phyloP scores from a whole-genome alignment of 1,140 invertebrate genomes.

The Atta texana region DNA sequence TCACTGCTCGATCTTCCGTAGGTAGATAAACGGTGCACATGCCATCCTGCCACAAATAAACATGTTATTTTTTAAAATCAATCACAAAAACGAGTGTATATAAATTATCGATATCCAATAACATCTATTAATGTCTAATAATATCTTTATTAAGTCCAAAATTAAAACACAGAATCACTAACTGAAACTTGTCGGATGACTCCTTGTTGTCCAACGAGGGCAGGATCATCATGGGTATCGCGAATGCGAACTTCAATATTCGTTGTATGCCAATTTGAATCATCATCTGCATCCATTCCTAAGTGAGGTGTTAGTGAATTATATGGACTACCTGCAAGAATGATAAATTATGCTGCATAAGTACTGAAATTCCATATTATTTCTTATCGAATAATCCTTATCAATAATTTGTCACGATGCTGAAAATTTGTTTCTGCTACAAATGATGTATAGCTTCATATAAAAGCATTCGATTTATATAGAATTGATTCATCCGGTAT shows the following conservation, averaged over 20 bases:
- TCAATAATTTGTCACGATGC: not conserved
- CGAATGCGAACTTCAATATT: conserved; percentile 96
- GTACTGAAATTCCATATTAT: not conserved
- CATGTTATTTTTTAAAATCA: conserved; percentile 5
- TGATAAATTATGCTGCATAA: conserved; percentile 26
- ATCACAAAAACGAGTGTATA: not conserved
- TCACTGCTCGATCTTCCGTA: conserved; percentile 94
- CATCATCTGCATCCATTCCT: conserved; percentile 86
- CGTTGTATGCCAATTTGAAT: conserved; percentile 94
- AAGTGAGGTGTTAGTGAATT: conserved; percentile 94
- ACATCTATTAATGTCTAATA: not conserved
- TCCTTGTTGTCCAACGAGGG: conserved; percentile 94
- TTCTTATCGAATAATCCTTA: not conserved
- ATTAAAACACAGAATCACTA: conserved; percentile 76
- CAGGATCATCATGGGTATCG: conserved; percentile 93
- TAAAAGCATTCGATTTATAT: no score
- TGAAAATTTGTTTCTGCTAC: not conserved
- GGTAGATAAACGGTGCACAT: conserved; percentile 96
- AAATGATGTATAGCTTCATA: no score
- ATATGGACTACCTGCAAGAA: conserved; percentile 88
- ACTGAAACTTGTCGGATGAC: conserved; percentile 94
- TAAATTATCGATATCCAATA: not conserved
- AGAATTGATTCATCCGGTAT: no score
- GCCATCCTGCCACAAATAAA: conserved; percentile 88
- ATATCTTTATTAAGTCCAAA: not conserved